Percentiles rank a stretch among this genome's conserved stretches.
phyloP scores from a whole-genome alignment of 2,113 vertebrate genomes.

The Nycticryphes semicollaris region DNA sequence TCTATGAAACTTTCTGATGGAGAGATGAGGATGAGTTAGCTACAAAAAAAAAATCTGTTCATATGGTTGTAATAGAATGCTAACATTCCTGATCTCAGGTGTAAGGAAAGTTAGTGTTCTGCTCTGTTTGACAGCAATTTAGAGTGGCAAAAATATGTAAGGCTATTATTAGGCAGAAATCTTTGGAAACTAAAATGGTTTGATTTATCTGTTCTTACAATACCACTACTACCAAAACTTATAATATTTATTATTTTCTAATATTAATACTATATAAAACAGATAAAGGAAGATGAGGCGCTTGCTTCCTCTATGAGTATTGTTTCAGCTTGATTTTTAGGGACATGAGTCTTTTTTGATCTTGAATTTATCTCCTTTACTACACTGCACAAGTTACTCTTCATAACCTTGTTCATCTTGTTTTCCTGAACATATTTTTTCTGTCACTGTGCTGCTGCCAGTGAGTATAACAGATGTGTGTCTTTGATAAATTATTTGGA shows the following conservation, averaged over 20 bases:
- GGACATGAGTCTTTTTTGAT: neutral
- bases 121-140: neutral
- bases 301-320: neutral
- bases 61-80: neutral
- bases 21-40: neutral
- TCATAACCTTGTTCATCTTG: neutral
- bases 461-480: neutral
- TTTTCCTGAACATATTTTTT: neutral
- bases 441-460: neutral
- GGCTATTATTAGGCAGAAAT: neutral
- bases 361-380: neutral
- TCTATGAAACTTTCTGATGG: neutral
- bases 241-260: neutral
- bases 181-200: neutral
- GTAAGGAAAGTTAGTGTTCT: neutral
- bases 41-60: neutral
- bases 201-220: neutral
- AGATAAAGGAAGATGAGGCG: neutral
- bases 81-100: neutral
- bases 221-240: neutral
- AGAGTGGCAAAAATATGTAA: neutral
- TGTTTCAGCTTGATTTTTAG: neutral
- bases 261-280: neutral
- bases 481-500: conserved; percentile 11
- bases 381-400: neutral